Evolutionary conservation across 2,888 invertebrate species (phyloP).

Genomic region (Agelastica alni): DNA sequence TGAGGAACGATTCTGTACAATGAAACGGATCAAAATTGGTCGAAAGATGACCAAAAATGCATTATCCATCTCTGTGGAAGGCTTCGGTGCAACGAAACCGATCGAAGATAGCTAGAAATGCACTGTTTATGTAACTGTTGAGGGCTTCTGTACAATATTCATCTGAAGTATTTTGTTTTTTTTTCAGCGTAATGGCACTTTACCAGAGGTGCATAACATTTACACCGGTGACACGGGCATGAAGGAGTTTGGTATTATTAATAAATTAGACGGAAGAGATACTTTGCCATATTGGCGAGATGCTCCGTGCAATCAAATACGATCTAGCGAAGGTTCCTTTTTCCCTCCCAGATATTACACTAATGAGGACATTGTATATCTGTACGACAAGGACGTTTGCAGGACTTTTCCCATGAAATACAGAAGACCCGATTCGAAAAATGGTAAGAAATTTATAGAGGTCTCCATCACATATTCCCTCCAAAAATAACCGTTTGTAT

Average conservation of each 20-base stretch:
- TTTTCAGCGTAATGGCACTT: slow-evolving; percentile 76
- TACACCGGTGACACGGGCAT: slow-evolving; percentile 74
- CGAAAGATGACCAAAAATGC: too few species aligned
- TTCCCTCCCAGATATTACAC: slow-evolving; percentile 79
- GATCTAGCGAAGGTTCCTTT: slow-evolving; percentile 80
- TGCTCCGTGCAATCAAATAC: slow-evolving; percentile 72
- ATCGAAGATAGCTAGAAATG: too few species aligned
- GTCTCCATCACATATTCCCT: too few species aligned
- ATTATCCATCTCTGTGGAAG: too few species aligned
- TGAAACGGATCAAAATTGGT: too few species aligned
- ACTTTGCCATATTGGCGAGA: slow-evolving; percentile 77
- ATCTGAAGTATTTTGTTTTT: slow-evolving; percentile 5
- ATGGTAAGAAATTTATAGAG: too few species aligned
- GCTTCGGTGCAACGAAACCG: too few species aligned
- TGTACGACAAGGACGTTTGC: slow-evolving; percentile 88
- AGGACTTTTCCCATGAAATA: slow-evolving; percentile 77
- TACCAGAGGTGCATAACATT: slow-evolving; percentile 80
- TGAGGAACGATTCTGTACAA: too few species aligned
- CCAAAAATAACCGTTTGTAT: too few species aligned
- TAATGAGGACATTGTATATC: slow-evolving; percentile 67
- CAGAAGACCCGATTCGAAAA: slow-evolving; percentile 69
- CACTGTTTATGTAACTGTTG: too few species aligned
- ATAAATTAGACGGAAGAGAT: slow-evolving; percentile 76
- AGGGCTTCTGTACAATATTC: too few species aligned
- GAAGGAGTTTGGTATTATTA: slow-evolving; percentile 79